These are phyloP conservation scores for Parapsyche elsis DNA, from an alignment of 1,140 invertebrate species.

Conservation along the genomic window DNA sequence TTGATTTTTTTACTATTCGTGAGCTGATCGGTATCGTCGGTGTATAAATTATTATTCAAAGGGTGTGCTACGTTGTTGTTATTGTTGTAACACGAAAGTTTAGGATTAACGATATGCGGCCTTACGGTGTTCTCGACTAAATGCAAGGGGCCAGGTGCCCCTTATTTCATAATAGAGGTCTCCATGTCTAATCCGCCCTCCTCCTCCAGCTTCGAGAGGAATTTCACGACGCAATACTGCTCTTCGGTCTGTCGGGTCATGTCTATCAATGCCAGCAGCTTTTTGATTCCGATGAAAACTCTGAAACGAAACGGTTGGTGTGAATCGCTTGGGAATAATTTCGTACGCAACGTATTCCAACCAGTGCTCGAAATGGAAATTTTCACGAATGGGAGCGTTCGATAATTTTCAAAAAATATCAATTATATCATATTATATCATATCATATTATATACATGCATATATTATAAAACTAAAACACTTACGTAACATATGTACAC, in stretches of 20 bases:
- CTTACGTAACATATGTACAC: too few relatives aligned
- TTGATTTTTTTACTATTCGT: not conserved
- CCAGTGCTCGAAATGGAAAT: too few relatives aligned
- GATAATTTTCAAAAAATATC: too few relatives aligned
- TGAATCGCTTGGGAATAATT: not conserved
- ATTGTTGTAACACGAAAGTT: not conserved
- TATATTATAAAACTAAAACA: too few relatives aligned
- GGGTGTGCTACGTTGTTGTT: not conserved
- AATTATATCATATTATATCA: too few relatives aligned
- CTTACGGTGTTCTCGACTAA: slow-evolving; percentile 63
- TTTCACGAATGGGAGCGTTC: too few relatives aligned
- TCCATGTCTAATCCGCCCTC: slow-evolving; percentile 80
- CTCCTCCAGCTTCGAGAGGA: slow-evolving; percentile 92
- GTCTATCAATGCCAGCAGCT: slow-evolving; percentile 90
- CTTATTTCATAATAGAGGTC: slow-evolving; percentile 66
- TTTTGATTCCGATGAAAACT: slow-evolving; percentile 95
- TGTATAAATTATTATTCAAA: not conserved
- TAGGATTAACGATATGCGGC: slow-evolving; percentile 37
- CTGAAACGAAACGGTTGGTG: slow-evolving; percentile 68
- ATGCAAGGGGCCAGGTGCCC: slow-evolving; percentile 67
- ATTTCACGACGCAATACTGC: slow-evolving; percentile 84
- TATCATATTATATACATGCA: too few relatives aligned
- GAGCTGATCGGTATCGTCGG: too few relatives aligned
- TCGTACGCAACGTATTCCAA: not conserved
- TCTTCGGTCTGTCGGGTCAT: slow-evolving; percentile 90